Base-by-base conservation (phyloP, 2,888 invertebrate genomes). In the Phytoseiulus persimilis region DNA sequence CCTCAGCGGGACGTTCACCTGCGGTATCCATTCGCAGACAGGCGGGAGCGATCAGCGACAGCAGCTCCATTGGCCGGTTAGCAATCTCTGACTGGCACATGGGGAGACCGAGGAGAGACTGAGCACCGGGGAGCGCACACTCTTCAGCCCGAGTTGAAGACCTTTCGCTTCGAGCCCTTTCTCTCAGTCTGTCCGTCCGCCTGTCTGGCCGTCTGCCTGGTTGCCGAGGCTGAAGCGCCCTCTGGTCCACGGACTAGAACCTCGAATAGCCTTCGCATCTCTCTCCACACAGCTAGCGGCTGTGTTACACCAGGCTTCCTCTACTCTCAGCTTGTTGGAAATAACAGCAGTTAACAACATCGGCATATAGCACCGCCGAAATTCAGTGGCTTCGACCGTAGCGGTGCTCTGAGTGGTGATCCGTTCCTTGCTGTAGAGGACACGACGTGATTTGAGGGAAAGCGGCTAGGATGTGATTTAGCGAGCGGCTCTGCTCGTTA, bases 281-380 rank as follows among this genome's bases (percentile, higher is more conserved):
- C 65, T 65, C 65, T 65, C 65, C 65, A 65, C 65, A 65, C 65
- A 14, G 65, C 65, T 65, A 65, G 65, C 65, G 65, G 65, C 65
- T 65, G 65, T 65, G 65, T 65, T 28, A 65, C 65, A 65, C 65
- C 65, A 65, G 65, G 65, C 65, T 65, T 65, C 65, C 65, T 65
- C 65, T 65, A 65, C 65, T 65, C 65, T 65, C 65, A 65, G 65
- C 65, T 65, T 65, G 65, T 65, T 65, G 65, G 65, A 65, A 65
- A 65, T 65, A 65, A 65, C 65, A 65, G 65, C 65, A 65, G 65
- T 28, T 65, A 28, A 65, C 14, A 28, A 28, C 65, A 65, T 65
- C 65, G 65, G 65, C 65, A 65, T 2, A 65, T 65, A 28, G 1
- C 65, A 65, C 2, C 14, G 65, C 65, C 65, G 65, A 65, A 65